Base-by-base conservation (phyloP, 2,113 vertebrate species). In the Gorsachius goisagi region DNA sequence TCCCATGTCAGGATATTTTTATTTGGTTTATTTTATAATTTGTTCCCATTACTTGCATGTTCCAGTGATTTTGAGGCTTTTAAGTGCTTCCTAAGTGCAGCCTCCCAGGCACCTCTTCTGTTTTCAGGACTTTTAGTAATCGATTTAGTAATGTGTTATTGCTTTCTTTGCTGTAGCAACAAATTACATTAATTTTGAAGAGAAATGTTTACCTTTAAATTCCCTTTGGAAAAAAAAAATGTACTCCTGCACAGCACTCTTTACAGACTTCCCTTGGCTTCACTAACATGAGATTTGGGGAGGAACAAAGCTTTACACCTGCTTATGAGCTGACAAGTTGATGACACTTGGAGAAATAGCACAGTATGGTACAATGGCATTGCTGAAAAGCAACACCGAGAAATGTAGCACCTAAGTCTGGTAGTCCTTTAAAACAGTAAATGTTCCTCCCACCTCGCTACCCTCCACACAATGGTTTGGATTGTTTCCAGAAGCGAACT, bases 381-480 rank as follows among this genome's bases (percentile, higher is more conserved):
- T 96, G 95, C 82, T 97, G 95, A 96, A 96, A 97, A 94, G 93
- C 85, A 96, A 50, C 85, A 88, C 58, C 81, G 88, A 74, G 8
- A 96, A 93, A 94, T 80, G 88, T 95, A 80, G 85, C 93, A 90
- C 91, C 71, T 89, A 90, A 83, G 18, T 85, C 94, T 96, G 74
- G 56, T 96, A 96, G 95, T 95, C 95, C 95, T 86, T 96, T 96
- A 96, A 96, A 96, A 95, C 63, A 89, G 75, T 91, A 35, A 47
- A 89, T 50, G 88, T 90, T 86, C 41, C 63, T 94, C 50, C 85
- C 0, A 3, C 67, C 58, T 81, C 4, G 0, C 68, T 85, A 27
- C 52, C 44, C 30, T 78, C 53, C 67, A 80, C 78, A 95, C 78
- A 94, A 76, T 91, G 79, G 50, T 83, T 95, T 96, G 82, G 71